These are phyloP conservation scores for Ceratoteleas bidentatus DNA, from an alignment of 1,140 invertebrate species.

Conservation along the genomic window DNA sequence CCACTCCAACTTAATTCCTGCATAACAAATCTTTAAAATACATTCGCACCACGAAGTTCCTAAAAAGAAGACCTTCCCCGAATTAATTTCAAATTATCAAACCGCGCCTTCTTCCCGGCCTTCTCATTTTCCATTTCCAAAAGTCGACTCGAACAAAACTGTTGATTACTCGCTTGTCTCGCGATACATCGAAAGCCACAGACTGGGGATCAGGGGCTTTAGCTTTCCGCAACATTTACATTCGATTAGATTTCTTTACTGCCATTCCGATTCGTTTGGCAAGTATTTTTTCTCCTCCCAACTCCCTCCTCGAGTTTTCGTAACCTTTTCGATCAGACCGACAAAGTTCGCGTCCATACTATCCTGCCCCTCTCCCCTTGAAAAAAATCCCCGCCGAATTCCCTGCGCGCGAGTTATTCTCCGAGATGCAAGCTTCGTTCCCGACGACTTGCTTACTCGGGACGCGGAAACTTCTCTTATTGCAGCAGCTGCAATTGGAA, in stretches of 20 bases:
- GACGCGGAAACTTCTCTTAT: constrained; percentile 66
- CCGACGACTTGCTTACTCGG: constrained; percentile 71
- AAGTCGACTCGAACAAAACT: too few species aligned
- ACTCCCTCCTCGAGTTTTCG: constrained; percentile 3
- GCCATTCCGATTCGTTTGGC: constrained; percentile 22
- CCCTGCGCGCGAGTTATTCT: constrained; percentile 31
- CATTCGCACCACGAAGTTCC: too few species aligned
- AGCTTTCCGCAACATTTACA: constrained; percentile 77
- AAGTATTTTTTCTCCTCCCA: constrained; percentile 14
- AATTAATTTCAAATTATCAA: too few species aligned
- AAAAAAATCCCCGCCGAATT: constrained; percentile 31
- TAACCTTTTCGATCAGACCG: constrained; percentile 22
- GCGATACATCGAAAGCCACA: constrained; percentile 9
- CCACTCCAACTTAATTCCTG: too few species aligned
- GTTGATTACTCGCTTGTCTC: constrained; percentile 56
- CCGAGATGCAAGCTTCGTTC: constrained; percentile 47
- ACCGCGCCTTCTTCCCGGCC: too few species aligned
- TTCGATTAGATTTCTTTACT: constrained; percentile 69
- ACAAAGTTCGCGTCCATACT: constrained; percentile 22
- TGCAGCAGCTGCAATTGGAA: constrained; percentile 65
- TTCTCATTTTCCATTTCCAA: too few species aligned
- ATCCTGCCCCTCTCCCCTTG: not conserved
- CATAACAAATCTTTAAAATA: too few species aligned
- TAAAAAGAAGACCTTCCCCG: too few species aligned
- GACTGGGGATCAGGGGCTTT: constrained; percentile 68